phyloP scores from a whole-genome alignment of 2,888 invertebrate species.

The Chymomyza fuscimana region DNA sequence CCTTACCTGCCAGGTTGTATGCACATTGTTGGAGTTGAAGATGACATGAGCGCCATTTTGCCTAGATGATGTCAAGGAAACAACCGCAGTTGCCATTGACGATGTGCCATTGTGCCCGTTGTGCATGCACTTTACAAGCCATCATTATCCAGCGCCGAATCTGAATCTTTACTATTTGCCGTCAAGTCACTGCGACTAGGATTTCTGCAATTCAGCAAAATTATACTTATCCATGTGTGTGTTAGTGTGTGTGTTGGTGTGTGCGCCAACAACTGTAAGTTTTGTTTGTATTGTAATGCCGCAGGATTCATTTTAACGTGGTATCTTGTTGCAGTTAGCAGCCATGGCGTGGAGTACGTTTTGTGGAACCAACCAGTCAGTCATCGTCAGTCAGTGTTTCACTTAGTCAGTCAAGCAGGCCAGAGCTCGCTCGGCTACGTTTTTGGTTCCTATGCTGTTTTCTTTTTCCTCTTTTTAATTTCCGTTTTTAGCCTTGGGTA shows the following conservation, averaged over 20 bases:
- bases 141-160: conserved; percentile 6
- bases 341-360: background rate
- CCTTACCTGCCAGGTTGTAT: background rate
- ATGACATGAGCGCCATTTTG: background rate
- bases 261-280: conserved; percentile 56
- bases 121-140: background rate
- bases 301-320: conserved; percentile 67
- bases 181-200: conserved; percentile 23
- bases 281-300: conserved; percentile 67
- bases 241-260: conserved; percentile 25
- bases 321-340: conserved; percentile 58
- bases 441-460: conserved; percentile 54
- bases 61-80: background rate
- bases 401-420: conserved; percentile 4
- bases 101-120: background rate
- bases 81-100: background rate
- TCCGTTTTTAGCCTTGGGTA: conserved; percentile 63
- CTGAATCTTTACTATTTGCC: conserved; percentile 4
- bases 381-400: conserved; percentile 31
- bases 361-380: conserved; percentile 17
- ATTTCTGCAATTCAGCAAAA: conserved; percentile 26
- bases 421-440: conserved; percentile 38
- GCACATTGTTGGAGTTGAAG: background rate
- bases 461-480: conserved; percentile 73
- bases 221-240: conserved; percentile 41